phyloP scores from a whole-genome alignment of 2,797 vertebrate genomes.

The Halcyon smyrnensis region DNA sequence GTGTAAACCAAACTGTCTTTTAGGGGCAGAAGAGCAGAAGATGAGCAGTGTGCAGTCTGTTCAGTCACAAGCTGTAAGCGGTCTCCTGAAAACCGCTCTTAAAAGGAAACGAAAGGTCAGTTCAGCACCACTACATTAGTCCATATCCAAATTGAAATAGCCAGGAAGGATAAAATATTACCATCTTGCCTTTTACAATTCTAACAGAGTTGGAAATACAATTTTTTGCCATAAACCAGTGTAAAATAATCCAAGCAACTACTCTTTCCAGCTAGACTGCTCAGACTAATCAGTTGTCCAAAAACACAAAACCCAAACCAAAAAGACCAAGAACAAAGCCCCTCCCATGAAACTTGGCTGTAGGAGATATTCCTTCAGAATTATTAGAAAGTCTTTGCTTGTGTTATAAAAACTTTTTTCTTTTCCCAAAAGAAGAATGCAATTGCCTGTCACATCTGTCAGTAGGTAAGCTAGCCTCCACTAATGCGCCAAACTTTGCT shows the following conservation, averaged over 20 bases:
- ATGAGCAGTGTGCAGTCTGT: neutral
- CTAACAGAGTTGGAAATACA: neutral
- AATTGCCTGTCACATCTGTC: neutral
- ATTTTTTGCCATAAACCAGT: neutral
- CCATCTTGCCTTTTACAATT: neutral
- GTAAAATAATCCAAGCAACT: neutral
- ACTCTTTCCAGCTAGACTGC: neutral
- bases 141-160: neutral
- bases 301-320: neutral
- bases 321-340: neutral
- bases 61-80: neutral
- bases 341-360: neutral
- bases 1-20: neutral
- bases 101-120: neutral
- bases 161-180: neutral
- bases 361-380: neutral
- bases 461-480: neutral
- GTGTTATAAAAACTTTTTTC: neutral
- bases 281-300: neutral
- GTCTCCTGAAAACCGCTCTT: neutral
- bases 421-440: neutral
- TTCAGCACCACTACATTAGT: neutral
- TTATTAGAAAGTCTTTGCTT: neutral
- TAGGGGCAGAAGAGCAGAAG: neutral
- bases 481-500: neutral